These are phyloP conservation scores for Drosophila guanche DNA, from an alignment of 1,140 invertebrate genomes.

Conservation along the genomic window DNA sequence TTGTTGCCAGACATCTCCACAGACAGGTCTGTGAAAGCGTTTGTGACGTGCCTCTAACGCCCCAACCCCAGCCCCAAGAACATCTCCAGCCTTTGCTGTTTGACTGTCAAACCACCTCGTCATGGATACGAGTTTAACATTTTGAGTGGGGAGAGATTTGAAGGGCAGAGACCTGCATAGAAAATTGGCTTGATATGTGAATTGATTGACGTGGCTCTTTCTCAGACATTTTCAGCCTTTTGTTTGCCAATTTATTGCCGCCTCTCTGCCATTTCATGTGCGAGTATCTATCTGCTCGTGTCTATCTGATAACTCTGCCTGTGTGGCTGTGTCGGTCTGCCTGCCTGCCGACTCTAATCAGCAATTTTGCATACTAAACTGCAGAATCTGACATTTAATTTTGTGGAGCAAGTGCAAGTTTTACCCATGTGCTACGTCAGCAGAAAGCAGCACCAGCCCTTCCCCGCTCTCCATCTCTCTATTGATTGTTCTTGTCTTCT, in stretches of 20 bases:
- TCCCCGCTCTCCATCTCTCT: too few relatives aligned
- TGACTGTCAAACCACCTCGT: conserved; percentile 68
- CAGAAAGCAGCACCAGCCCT: conserved; percentile 4
- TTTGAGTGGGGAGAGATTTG: conserved; percentile 19
- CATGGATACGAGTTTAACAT: conserved; percentile 61
- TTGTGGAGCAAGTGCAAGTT: conserved; percentile 21
- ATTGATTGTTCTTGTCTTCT: neutral
- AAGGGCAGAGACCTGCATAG: conserved; percentile 42
- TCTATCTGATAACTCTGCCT: conserved; percentile 36
- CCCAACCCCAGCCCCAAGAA: conserved; percentile 14
- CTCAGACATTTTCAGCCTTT: conserved; percentile 33
- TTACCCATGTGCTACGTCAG: conserved; percentile 42
- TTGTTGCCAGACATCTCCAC: conserved; percentile 22
- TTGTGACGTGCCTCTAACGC: neutral
- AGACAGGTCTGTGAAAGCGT: conserved; percentile 24
- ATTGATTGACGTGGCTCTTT: conserved; percentile 65
- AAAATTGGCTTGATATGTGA: conserved; percentile 76
- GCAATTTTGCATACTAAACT: conserved; percentile 43
- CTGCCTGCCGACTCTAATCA: conserved; percentile 50
- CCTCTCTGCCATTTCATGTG: conserved; percentile 66
- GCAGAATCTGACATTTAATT: conserved; percentile 59
- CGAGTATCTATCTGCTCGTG: conserved; percentile 31
- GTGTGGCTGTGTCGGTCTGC: neutral
- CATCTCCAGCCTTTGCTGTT: neutral
- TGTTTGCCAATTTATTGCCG: conserved; percentile 52